Evolutionary conservation across 2,113 vertebrate genomes (phyloP), one percentile per base, ranked within the genome.

Genomic region (Psilopogon haemacephalus): DNA sequence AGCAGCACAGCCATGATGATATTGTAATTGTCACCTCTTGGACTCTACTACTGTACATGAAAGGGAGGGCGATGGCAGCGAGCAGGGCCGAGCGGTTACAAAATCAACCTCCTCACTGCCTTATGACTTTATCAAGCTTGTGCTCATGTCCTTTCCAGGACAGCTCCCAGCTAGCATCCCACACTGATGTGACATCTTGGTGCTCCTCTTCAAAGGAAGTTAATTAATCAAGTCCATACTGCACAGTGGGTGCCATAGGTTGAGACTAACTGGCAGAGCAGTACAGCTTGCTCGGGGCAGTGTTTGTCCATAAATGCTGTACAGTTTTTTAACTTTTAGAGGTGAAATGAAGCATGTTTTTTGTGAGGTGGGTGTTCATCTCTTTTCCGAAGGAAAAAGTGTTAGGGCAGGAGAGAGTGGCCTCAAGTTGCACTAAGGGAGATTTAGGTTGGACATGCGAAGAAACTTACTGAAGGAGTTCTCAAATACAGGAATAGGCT

Each of bases 41-140:
- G 32, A 11, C 46, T 21, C 9, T 52, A 24, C 58, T 56, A 1
- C 50, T 64, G 14, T 44, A 28, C 52, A 44, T 70, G 42, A 16
- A 55, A 38, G 40, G 6, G 7, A 60, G 16, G 0, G 0, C n/a
- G 52, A 54, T 54, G 63, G 76, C 52, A 74, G n/a, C 0, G 0
- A 80, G 52, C 50, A 63, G 58, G 16, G 17, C 58, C 3, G 1
- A 37, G 52, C 37, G 52, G 54, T 70, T 67, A 12, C 7, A 46
- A 32, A 63, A 52, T 11, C 8, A 73, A 38, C n/a, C 24, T 93
- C 3, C 54, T 78, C 5, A 0, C 24, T 89, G 32, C n/a, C 33
- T 37, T 58, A 10, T 1, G 4, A 54, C 63, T 84, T 83, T 10
- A n/a, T 54, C 42, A 30, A 52, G 42, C 24, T 32, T 56, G 15